A percentile compares a stretch with the other conserved stretches of the same genome.
phyloP scores from a whole-genome alignment of 2,888 invertebrate species.

The Andrena bicolor region DNA sequence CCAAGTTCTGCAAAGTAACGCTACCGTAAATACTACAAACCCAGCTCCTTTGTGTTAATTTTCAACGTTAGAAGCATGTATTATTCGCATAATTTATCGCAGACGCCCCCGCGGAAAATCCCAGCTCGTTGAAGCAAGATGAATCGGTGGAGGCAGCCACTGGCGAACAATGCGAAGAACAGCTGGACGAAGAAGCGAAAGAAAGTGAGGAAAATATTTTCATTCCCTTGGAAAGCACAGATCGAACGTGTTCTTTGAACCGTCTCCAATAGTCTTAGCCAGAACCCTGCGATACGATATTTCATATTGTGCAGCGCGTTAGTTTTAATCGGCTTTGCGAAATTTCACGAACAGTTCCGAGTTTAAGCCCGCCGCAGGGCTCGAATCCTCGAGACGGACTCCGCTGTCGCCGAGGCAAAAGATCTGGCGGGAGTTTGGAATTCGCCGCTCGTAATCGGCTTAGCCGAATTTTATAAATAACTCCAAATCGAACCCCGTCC shows the following conservation, averaged over 20 bases:
- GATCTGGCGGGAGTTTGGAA: slow-evolving; percentile 9
- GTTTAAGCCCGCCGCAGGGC: slow-evolving; percentile 9
- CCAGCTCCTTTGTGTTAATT: no score
- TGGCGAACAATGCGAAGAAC: background rate
- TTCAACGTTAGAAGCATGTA: background rate
- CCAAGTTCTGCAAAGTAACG: no score
- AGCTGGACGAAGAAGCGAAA: background rate
- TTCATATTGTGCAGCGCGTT: background rate
- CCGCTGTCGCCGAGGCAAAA: slow-evolving; percentile 3
- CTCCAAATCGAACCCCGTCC: background rate
- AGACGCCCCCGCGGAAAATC: background rate
- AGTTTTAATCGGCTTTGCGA: slow-evolving; percentile 20
- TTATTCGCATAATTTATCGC: background rate
- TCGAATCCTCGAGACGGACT: background rate
- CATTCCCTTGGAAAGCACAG: background rate
- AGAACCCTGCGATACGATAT: background rate
- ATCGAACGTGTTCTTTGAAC: background rate
- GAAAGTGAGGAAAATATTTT: slow-evolving; percentile 26
- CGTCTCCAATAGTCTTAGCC: background rate
- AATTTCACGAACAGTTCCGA: slow-evolving; percentile 30
- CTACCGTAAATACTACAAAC: no score
- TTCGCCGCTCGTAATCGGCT: slow-evolving; percentile 19
- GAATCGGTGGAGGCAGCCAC: background rate
- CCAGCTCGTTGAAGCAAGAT: background rate
- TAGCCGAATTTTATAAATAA: slow-evolving; percentile 23